Evolutionary conservation across 2,888 invertebrate species (phyloP).

Genomic region (Leptinotarsa haldemani): DNA sequence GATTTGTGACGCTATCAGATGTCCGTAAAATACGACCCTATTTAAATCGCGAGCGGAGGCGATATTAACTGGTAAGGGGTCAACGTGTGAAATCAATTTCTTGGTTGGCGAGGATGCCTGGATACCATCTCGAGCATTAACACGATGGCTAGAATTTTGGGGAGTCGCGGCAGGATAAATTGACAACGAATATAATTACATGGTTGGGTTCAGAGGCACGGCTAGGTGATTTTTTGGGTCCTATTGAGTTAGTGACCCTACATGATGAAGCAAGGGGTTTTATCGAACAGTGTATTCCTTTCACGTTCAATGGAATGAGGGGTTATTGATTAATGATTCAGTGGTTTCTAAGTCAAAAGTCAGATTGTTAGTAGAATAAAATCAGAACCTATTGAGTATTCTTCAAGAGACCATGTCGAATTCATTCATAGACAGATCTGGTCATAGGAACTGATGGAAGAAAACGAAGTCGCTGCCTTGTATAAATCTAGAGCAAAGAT

Average conservation of each 20-base stretch:
- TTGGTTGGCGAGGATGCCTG: slow-evolving; percentile 38
- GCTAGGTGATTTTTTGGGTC: background rate
- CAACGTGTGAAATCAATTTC: slow-evolving; percentile 60
- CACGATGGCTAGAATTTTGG: slow-evolving; percentile 4
- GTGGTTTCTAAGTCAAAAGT: too few relatives aligned
- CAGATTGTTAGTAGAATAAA: too few relatives aligned
- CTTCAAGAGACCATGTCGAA: too few relatives aligned
- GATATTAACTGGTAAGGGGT: slow-evolving; percentile 56
- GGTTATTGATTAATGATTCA: too few relatives aligned
- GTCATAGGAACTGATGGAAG: too few relatives aligned
- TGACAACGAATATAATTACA: slow-evolving; percentile 15
- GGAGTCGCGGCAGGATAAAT: slow-evolving; percentile 4
- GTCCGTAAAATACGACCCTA: slow-evolving; percentile 45
- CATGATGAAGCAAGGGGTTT: background rate
- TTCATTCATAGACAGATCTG: too few relatives aligned
- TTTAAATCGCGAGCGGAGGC: slow-evolving; percentile 38
- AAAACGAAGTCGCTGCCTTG: too few relatives aligned
- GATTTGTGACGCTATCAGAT: slow-evolving; percentile 60
- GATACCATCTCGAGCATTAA: slow-evolving; percentile 19
- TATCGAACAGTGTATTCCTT: too few relatives aligned
- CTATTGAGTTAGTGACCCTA: background rate
- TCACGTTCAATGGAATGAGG: too few relatives aligned
- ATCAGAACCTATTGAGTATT: too few relatives aligned
- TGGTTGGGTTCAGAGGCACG: background rate
- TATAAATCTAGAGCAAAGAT: too few relatives aligned